phyloP scores from a whole-genome alignment of 2,797 vertebrate genomes.

The Gobio occitaniae region DNA sequence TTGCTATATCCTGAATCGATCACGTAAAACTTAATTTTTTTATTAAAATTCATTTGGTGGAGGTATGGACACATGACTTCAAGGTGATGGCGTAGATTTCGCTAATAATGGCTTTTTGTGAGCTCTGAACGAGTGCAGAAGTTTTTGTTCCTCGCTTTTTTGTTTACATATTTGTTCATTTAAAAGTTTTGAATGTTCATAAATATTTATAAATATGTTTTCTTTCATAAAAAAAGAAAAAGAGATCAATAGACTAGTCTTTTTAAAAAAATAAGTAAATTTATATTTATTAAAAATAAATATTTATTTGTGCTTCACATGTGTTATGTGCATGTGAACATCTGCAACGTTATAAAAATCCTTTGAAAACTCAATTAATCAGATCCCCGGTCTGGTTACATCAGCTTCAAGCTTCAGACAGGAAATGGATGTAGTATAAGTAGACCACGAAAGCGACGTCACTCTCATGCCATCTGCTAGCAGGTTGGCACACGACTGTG shows the following conservation, averaged over 20 bases:
- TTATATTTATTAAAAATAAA: too few species aligned
- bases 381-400: slow-evolving; percentile 37
- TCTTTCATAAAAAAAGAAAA: background rate
- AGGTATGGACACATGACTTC: background rate
- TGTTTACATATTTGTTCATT: background rate
- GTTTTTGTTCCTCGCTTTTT: background rate
- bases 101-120: background rate
- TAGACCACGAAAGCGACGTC: slow-evolving; percentile 57
- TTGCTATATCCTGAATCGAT: background rate
- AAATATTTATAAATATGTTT: background rate
- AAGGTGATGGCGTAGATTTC: background rate
- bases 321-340: slow-evolving; percentile 23
- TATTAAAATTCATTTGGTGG: too few species aligned
- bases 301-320: background rate
- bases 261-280: background rate
- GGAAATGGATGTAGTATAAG: slow-evolving; percentile 49
- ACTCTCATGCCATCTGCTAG: slow-evolving; percentile 60
- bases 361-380: slow-evolving; percentile 43
- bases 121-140: background rate
- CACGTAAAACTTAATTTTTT: too few species aligned
- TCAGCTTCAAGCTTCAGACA: slow-evolving; percentile 42
- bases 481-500: slow-evolving; percentile 52
- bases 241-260: background rate
- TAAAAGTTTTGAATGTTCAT: background rate
- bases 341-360: slow-evolving; percentile 40